Evolutionary conservation across 1,140 invertebrate species (phyloP).

Genomic region (Alviniconcha marisindica): DNA sequence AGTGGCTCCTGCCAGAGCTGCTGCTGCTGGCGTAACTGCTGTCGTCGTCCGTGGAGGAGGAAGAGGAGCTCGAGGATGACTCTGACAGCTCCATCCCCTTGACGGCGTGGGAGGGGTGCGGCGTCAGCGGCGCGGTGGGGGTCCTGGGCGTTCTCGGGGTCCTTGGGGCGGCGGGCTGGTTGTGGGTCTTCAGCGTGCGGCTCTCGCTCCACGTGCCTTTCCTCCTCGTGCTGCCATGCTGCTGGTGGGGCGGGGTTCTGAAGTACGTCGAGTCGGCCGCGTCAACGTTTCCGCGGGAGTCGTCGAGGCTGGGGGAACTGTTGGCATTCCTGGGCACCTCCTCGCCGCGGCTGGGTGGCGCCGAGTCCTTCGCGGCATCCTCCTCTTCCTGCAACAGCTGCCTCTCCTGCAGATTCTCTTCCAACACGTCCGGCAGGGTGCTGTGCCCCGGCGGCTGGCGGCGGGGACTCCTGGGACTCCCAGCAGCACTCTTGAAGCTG

Average conservation of each 20-base stretch:
- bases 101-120: not conserved
- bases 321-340: not conserved
- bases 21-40: not conserved
- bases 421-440: not conserved
- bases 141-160: not conserved
- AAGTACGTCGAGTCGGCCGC: not conserved
- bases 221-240: not conserved
- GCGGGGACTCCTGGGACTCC: not conserved
- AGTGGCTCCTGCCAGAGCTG: not conserved
- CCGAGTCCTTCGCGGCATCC: not conserved
- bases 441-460: not conserved
- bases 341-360: not conserved
- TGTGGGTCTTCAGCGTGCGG: not conserved
- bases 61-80: not conserved
- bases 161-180: not conserved
- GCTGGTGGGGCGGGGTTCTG: not conserved
- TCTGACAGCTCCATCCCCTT: not conserved
- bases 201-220: slow-evolving; percentile 9
- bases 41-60: not conserved
- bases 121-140: not conserved
- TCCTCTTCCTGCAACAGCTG: not conserved
- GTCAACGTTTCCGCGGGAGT: not conserved
- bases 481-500: not conserved
- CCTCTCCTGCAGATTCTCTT: not conserved
- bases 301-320: not conserved